These are phyloP conservation scores for Cirrhinus molitorella DNA, from an alignment of 2,797 vertebrate genomes.

Conservation along the genomic window DNA sequence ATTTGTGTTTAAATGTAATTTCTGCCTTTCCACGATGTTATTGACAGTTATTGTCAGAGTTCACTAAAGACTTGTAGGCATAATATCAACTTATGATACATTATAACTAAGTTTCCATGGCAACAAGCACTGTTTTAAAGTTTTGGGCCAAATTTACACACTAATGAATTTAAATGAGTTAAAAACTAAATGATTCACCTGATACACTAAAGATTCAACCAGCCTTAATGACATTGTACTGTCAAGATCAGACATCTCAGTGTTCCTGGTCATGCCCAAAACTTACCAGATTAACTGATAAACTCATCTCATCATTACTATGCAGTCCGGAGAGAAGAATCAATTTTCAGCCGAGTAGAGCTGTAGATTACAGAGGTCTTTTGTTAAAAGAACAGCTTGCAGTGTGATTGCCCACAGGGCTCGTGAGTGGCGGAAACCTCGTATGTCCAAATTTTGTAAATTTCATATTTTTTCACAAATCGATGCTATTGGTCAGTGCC, in stretches of 20 bases:
- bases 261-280: background rate
- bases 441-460: no score
- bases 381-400: slow-evolving; percentile 27
- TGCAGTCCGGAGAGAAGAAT: slow-evolving; percentile 69
- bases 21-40: no score
- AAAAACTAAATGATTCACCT: slow-evolving; percentile 16
- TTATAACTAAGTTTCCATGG: slow-evolving; percentile 76
- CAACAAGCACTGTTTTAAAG: slow-evolving; percentile 52
- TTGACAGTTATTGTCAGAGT: no score
- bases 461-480: no score
- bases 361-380: slow-evolving; percentile 52
- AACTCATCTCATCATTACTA: slow-evolving; percentile 72
- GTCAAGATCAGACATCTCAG: slow-evolving; percentile 6
- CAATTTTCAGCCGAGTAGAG: slow-evolving; percentile 71
- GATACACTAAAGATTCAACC: background rate
- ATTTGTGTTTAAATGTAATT: no score
- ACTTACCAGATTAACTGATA: slow-evolving; percentile 70
- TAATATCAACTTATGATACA: slow-evolving; percentile 81
- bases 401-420: slow-evolving; percentile 25
- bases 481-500: no score
- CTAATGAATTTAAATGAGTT: background rate
- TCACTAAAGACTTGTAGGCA: slow-evolving; percentile 75
- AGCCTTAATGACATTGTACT: slow-evolving; percentile 19
- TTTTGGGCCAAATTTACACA: slow-evolving; percentile 8
- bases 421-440: no score